These are phyloP conservation scores for Budorcas taxicolor DNA, from an alignment of 2,113 vertebrate genomes.

Conservation along the genomic window DNA sequence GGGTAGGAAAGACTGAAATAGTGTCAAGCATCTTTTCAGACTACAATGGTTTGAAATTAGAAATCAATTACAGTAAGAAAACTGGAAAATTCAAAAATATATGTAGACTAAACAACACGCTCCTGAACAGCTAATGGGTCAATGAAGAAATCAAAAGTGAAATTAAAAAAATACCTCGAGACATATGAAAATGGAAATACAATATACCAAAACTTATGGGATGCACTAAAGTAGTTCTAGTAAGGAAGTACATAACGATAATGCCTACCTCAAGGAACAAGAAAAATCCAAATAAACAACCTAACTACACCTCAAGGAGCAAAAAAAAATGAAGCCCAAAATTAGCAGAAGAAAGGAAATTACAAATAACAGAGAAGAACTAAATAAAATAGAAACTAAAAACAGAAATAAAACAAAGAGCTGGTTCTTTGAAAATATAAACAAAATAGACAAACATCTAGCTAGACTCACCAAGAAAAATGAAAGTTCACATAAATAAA, in stretches of 20 bases:
- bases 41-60: not conserved
- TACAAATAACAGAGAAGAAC: not conserved
- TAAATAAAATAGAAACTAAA: not conserved
- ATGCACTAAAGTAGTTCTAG: not conserved
- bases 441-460: not conserved
- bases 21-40: not conserved
- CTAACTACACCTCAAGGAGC: not conserved
- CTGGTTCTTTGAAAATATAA: not conserved
- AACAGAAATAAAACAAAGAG: not conserved
- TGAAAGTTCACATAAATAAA: not conserved
- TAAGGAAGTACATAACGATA: not conserved
- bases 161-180: not conserved
- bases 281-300: not conserved
- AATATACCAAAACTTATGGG: not conserved
- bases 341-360: not conserved
- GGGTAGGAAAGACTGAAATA: not conserved
- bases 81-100: not conserved
- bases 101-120: not conserved
- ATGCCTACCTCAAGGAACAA: not conserved
- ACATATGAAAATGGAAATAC: not conserved
- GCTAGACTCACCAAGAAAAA: not conserved
- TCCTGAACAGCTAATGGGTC: not conserved
- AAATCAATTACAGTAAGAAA: not conserved
- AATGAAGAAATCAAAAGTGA: not conserved
- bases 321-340: not conserved